Base-by-base conservation (phyloP, 2,113 vertebrate species). In the Campylomormyrus numenius region DNA sequence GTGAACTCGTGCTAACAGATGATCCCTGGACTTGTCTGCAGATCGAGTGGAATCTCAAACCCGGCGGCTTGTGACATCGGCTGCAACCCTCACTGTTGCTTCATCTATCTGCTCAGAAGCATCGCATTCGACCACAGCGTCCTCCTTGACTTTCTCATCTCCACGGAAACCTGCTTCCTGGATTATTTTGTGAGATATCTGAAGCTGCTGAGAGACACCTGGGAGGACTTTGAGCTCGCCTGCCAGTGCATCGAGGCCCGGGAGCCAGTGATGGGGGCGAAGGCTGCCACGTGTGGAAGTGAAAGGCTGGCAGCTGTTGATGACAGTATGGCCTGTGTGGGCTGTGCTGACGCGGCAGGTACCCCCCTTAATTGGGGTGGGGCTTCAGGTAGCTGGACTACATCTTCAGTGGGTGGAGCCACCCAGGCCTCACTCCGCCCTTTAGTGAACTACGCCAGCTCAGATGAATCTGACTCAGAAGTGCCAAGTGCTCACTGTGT, bases 121-220 rank as follows among this genome's bases (percentile, higher is more conserved):
- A 77, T 99, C 3, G 95, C 94, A 0, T 99, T 98, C 77, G 98
- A 99, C 94, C 94, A 97, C 89, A 96, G 96, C 46, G 95, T 98
- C 84, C 97, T 99, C 9, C 95, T 99, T 0, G 98, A 99, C 93
- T 99, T 99, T 92, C 94, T 99, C 90, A 99, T 99, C 93, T 99
- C 98, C 8, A 93, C 96, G 0, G 98, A 99, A 93, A 99, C 98
- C 90, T 98, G 98, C 91, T 99, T 99, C 77, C 93, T 99, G 90
- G 98, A 99, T 91, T 99, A 99, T 92, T 94, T 98, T 31, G 97
- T 99, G 39, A 96, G 95, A 7, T 99, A 98, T 92, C 94, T 99
- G 52, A 98, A 98, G 91, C 94, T 96, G 17, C 94, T 99, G 1
- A 66, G 91, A n/a, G 93, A 92, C 56, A 96, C 97, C 87, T 96